Base-by-base conservation (phyloP, 2,888 invertebrate genomes). In the Andrena bucephala region DNA sequence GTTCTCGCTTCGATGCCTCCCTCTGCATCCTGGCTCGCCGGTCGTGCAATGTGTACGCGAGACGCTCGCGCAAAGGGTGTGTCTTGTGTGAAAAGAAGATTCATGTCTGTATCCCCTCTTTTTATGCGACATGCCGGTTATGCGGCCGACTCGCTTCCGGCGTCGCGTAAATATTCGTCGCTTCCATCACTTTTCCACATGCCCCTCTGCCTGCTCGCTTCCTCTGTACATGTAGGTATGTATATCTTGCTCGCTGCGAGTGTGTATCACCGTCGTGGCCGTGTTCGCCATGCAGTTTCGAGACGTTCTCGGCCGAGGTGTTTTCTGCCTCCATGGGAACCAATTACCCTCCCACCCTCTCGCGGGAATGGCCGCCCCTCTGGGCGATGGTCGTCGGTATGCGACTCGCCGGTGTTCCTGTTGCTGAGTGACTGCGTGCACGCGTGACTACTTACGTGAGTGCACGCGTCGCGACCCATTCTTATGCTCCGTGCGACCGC, bases 321-420 rank as follows among this genome's bases (percentile, higher is more conserved):
- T 90, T 91, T 93, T 93, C 92, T 93, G 91, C 92, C 91, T 93
- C 93, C 94, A 94, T 94, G 94, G 94, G 94, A 95, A 95, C 94
- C 94, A 94, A 95, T 94, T 95, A 95, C 94, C 93, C 93, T 91
- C 92, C 92, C 84, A 84, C 89, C 86, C 89, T 87, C 83, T 82
- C 68, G 57, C 67, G 71, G 77, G 83, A 90, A 88, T 82, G 86
- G 85, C 88, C 82, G 87, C 85, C 87, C 89, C 90, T 89, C 81
- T 87, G 85, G 85, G 84, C 87, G 82, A 84, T 87, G 86, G 81
- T 89, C 86, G 89, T 74, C 74, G 86, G 81, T 87, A 80, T 70
- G 83, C 81, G 79, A 82, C 71, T 79, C 78, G 70, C 62, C 73
- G 24, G 71, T 67, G 70, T 69, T 76, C 72, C 79, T 74, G 84